Evolutionary conservation across 1,140 invertebrate genomes (phyloP).

Genomic region (Ectropis grisescens): DNA sequence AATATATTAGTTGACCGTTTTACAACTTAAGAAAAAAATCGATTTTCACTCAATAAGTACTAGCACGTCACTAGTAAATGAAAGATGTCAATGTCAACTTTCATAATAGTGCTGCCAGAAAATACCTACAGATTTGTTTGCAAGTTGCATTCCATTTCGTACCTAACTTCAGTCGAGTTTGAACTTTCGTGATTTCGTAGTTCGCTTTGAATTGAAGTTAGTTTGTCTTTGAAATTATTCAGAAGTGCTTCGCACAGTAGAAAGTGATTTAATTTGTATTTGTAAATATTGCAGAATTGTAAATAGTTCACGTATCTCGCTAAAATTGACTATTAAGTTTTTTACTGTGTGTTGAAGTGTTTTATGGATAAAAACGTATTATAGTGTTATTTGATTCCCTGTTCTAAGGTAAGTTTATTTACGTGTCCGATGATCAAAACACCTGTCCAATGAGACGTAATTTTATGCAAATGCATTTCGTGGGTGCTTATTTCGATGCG

Average conservation of each 20-base stretch:
- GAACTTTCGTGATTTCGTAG: no score
- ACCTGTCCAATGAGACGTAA: slow-evolving; percentile 16
- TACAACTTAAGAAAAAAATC: no score
- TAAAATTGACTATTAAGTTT: slow-evolving; percentile 12
- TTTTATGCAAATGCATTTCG: slow-evolving; percentile 11
- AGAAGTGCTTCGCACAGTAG: slow-evolving; percentile 36
- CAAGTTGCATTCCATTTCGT: no score
- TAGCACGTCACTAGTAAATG: no score
- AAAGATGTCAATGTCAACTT: no score
- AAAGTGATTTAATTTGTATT: slow-evolving; percentile 43
- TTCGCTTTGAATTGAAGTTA: not conserved
- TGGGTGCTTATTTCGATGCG: slow-evolving; percentile 6
- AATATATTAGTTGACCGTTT: no score
- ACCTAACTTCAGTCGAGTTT: no score
- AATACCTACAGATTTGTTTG: no score
- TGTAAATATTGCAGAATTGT: slow-evolving; percentile 57
- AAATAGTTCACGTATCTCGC: slow-evolving; percentile 32
- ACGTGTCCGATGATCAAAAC: slow-evolving; percentile 10
- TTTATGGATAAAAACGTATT: slow-evolving; percentile 30
- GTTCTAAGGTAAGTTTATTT: slow-evolving; percentile 28
- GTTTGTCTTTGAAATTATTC: slow-evolving; percentile 37
- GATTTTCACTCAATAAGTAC: no score
- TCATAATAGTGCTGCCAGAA: no score
- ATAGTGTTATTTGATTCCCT: slow-evolving; percentile 7
- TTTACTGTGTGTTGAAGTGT: slow-evolving; percentile 27